Base-by-base conservation (phyloP, 2,113 vertebrate species). In the Todiramphus saurophagus region DNA sequence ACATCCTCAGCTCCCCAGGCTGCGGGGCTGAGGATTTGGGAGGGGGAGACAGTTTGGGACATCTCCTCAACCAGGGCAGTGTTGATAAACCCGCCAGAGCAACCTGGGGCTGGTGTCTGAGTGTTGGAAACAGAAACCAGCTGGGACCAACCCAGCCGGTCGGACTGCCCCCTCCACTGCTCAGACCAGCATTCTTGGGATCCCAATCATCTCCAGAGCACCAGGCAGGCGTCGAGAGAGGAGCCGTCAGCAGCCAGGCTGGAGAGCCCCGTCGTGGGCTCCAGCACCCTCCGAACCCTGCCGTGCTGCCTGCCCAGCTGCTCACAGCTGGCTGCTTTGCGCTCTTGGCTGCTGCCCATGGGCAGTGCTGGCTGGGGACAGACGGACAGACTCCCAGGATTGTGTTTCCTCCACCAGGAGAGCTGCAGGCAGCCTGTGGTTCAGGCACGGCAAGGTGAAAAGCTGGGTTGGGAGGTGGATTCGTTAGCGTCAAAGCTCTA, bases 91-190 rank as follows among this genome's bases (percentile, higher is more conserved):
- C 37, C 43, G 72, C 82, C 8, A 1, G 87, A 93, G 87, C 70
- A 30, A 96, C 95, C 95, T 68, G 83, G 33, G 95, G 95, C 95
- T 96, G 94, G 46, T 96, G 95, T 95, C 91, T 96, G 95, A 95
- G 94, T 94, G 93, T 93, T 19, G 56, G 96, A 95, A 97, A 96
- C 95, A 96, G 96, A 96, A 97, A 97, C 95, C 95, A 96, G 96
- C 91, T 76, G 82, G 92, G 94, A 97, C 96, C 92, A 95, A 96
- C 93, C 96, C 92, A 95, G 95, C 96, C 94, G 96, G 96, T 97
- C 62, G 93, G 93, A 96, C 96, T 95, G 87, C 94, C 96, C 95
- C 94, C 96, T 95, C 95, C 48, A 3, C 88, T 7, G 28, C 79
- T 87, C 91, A 4, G 43, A 79, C 91, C 95, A 64, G 93, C 96